These are phyloP conservation scores for Erebia palarica DNA, from an alignment of 2,888 invertebrate genomes.

Conservation along the genomic window DNA sequence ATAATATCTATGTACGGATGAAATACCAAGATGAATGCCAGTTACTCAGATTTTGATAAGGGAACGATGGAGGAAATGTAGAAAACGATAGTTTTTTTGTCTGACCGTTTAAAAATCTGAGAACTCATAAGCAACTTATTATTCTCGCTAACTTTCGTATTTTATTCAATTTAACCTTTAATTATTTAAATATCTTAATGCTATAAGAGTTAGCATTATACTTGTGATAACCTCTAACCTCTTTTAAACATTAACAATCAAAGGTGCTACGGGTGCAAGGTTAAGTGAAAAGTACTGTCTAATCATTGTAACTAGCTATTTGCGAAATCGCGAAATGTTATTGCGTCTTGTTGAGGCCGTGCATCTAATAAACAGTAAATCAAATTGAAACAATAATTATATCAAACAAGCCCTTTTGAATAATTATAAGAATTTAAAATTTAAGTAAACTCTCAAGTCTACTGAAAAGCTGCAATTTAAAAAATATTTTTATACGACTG, in stretches of 20 bases:
- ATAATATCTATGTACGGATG: too few species aligned
- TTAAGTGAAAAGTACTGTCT: too few species aligned
- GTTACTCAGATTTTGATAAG: too few species aligned
- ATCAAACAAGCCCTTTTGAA: background rate
- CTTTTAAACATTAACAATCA: background rate
- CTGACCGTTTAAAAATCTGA: too few species aligned
- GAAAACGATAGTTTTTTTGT: too few species aligned
- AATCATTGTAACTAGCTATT: background rate
- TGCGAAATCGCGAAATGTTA: background rate
- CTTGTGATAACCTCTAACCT: background rate
- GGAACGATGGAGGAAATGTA: too few species aligned
- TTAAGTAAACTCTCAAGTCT: background rate
- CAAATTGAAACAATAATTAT: background rate
- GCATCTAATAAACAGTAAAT: too few species aligned
- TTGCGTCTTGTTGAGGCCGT: background rate
- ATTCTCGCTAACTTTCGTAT: too few species aligned
- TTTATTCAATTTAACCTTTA: background rate
- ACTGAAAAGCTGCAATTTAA: too few species aligned
- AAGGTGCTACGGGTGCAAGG: background rate
- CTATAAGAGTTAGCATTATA: background rate
- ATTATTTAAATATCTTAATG: background rate
- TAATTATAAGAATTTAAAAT: too few species aligned
- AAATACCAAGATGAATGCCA: too few species aligned
- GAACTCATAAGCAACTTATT: too few species aligned
- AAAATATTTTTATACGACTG: background rate